A percentile compares a stretch with the other conserved stretches of the same genome.
phyloP scores from a whole-genome alignment of 2,797 vertebrate species.

The Falco biarmicus region DNA sequence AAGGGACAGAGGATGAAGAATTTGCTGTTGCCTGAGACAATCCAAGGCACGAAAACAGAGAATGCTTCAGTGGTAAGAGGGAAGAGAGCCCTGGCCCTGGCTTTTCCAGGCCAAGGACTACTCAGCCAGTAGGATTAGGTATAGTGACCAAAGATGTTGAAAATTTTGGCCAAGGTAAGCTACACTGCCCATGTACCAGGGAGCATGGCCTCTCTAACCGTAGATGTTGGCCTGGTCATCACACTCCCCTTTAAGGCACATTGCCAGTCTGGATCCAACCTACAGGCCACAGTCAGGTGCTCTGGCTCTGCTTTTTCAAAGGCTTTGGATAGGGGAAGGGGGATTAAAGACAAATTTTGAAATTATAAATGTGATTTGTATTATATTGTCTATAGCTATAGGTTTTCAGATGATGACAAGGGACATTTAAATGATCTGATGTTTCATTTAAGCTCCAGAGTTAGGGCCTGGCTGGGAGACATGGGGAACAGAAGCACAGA shows the following conservation, averaged over 20 bases:
- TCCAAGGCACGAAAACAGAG: background rate
- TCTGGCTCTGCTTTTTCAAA: background rate
- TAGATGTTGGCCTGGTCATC: background rate
- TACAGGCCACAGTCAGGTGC: background rate
- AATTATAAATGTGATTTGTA: background rate
- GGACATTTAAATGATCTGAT: background rate
- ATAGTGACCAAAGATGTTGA: background rate
- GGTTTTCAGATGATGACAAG: background rate
- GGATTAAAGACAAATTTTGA: background rate
- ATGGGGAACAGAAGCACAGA: background rate
- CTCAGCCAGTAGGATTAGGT: background rate
- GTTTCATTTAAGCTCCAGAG: background rate
- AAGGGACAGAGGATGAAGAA: background rate
- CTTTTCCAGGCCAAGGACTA: background rate
- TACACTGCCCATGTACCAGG: rapidly evolving
- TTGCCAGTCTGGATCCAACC: background rate
- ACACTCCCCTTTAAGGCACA: background rate
- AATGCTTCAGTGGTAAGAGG: background rate
- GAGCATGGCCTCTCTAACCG: background rate
- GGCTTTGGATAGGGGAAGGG: background rate
- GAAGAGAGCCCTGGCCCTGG: background rate
- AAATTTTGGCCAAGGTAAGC: background rate
- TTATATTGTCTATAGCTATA: background rate
- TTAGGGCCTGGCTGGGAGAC: background rate
- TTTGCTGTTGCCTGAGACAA: background rate